These are phyloP conservation scores for Ostrea denselamellosa DNA, from an alignment of 1,140 invertebrate genomes.

Conservation along the genomic window DNA sequence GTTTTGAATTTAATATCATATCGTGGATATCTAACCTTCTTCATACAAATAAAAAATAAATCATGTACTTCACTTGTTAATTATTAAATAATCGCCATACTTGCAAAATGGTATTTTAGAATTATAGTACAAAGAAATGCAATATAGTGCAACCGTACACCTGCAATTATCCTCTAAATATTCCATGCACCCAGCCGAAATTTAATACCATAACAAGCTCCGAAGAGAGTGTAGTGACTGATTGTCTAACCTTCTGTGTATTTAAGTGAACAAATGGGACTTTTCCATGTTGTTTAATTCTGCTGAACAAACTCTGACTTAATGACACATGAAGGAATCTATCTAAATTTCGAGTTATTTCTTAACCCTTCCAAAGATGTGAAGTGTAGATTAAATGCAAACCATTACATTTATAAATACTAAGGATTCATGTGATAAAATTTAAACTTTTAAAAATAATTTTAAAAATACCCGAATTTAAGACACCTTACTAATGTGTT, in stretches of 20 bases:
- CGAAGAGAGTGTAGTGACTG: background rate
- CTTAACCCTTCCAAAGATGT: background rate
- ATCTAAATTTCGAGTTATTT: background rate
- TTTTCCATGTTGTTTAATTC: background rate
- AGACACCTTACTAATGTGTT: background rate
- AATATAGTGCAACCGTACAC: background rate
- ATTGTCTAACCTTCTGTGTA: background rate
- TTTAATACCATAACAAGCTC: background rate
- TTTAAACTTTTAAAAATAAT: background rate
- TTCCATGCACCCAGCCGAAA: background rate
- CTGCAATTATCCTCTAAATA: background rate
- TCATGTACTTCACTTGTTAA: background rate
- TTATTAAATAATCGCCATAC: background rate
- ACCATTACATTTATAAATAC: background rate
- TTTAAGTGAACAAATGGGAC: constrained; percentile 15
- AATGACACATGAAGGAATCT: background rate
- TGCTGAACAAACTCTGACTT: background rate
- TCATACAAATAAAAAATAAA: background rate
- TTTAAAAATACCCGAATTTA: background rate
- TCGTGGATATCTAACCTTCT: background rate
- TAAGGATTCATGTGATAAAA: background rate
- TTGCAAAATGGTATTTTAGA: background rate
- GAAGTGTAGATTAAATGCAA: background rate
- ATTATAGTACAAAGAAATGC: background rate
- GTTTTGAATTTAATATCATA: background rate